Evolutionary conservation across 2,113 vertebrate genomes (phyloP).

Genomic region (Gnathonemus echidnorhynchus): DNA sequence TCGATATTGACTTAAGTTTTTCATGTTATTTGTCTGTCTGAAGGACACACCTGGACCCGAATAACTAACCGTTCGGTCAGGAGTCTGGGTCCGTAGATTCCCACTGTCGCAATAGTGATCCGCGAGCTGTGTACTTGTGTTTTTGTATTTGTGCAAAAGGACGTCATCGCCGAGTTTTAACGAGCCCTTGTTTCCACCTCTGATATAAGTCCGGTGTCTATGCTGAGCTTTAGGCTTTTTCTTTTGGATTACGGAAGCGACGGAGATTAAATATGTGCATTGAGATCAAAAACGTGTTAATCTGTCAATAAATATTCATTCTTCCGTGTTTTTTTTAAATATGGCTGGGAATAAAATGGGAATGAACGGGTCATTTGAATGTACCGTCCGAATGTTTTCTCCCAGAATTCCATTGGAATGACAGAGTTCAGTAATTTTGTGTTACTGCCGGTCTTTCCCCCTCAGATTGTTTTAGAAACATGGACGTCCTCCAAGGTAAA

Average conservation of each 20-base stretch:
- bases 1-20: background rate
- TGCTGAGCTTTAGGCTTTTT: constrained; percentile 49
- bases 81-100: background rate
- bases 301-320: constrained; percentile 47
- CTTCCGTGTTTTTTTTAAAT: constrained; percentile 35
- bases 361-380: constrained; percentile 43
- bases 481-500: constrained; percentile 32
- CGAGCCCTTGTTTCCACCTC: background rate
- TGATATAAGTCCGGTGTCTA: background rate
- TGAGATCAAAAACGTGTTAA: constrained; percentile 50
- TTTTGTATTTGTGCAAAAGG: background rate
- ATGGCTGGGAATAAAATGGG: constrained; percentile 13
- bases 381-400: background rate
- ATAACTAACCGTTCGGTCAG: background rate
- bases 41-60: background rate
- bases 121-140: constrained; percentile 11
- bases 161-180: background rate
- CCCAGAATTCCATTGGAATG: constrained; percentile 2
- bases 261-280: constrained; percentile 41
- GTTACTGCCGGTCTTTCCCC: background rate
- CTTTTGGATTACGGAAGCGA: constrained; percentile 55
- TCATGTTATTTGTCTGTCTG: background rate
- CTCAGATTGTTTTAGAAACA: constrained; percentile 18
- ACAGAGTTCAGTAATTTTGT: background rate
- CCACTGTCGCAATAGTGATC: background rate